Evolutionary conservation across 2,113 vertebrate species (phyloP), one percentile per base, ranked within the genome.

Genomic region (Benitochromis conjunctus): DNA sequence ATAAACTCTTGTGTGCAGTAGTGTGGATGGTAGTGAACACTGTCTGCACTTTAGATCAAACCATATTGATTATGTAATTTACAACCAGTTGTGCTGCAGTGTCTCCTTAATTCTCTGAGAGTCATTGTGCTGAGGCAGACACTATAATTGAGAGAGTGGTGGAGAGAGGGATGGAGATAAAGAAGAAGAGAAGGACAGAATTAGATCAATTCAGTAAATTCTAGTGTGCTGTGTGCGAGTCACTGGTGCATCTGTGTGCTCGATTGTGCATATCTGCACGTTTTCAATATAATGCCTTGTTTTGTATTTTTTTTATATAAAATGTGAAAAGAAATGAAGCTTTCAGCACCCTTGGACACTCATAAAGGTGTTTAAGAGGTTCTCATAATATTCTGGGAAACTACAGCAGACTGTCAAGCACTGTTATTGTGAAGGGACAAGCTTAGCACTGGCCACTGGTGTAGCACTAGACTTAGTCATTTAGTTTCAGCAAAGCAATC

Each of bases 21-120:
- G 83, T 24, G 66, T 79, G 29, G 81, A 83, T 62, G 66, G 46
- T 79, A 53, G 69, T 80, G 76, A 81, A 88, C 69, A 81, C 78
- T 87, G 71, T 90, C 69, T 88, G 86, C 86, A 86, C 84, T 91
- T 89, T 78, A 87, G 53, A 71, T 79, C 82, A 57, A 79, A 90
- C 60, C 38, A 51, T 92, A 95, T 95, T 86, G 94, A 95, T 95
- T 92, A 84, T 85, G 81, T 92, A 86, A 94, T 94, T 91, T 93
- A 92, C 62, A 80, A 82, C 43, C 82, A 62, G 80, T 54, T n/a
- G 55, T 76, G 64, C 86, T 88, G 81, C 90, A 91, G 85, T 57
- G 90, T 79, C 82, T 91, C 84, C 85, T 88, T 93, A 91, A 92
- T 92, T 91, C 76, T 78, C 88, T 90, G 83, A 94, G 85, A 92